Percentiles rank a stretch among this genome's conserved stretches.
These are phyloP conservation scores for Phortica okadai DNA, from an alignment of 2,888 invertebrate genomes.

Conservation along the genomic window DNA sequence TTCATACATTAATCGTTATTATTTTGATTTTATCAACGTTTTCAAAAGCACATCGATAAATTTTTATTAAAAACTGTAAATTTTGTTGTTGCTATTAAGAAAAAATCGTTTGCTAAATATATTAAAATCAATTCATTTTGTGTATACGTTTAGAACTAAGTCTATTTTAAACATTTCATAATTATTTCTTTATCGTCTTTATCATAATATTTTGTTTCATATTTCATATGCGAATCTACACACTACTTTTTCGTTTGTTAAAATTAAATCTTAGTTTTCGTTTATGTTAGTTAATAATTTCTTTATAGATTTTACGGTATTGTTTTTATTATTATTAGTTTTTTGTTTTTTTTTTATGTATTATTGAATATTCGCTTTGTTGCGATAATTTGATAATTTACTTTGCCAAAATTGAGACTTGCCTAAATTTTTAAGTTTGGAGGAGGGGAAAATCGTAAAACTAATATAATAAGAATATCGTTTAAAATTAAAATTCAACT, in stretches of 20 bases:
- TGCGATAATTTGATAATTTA: background rate
- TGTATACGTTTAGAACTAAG: background rate
- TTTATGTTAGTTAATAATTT: too few relatives aligned
- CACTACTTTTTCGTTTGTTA: background rate
- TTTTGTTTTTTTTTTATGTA: too few relatives aligned
- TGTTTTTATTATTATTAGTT: too few relatives aligned
- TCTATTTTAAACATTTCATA: background rate
- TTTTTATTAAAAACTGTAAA: background rate
- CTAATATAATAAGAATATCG: background rate
- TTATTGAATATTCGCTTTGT: too few relatives aligned
- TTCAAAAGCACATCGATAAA: background rate
- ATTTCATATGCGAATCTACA: background rate
- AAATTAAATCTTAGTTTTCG: too few relatives aligned
- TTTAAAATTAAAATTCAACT: conserved; percentile 1
- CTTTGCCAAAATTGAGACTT: background rate
- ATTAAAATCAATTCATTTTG: background rate
- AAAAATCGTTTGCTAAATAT: background rate
- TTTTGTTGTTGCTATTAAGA: background rate
- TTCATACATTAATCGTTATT: background rate
- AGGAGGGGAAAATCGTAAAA: background rate
- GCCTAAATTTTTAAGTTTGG: too few relatives aligned
- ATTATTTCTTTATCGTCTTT: background rate
- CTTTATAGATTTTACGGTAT: too few relatives aligned
- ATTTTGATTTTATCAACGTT: background rate
- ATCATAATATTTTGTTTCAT: background rate